Evolutionary conservation across 1,140 invertebrate species (phyloP).

Genomic region (Dreissena rostriformis): DNA sequence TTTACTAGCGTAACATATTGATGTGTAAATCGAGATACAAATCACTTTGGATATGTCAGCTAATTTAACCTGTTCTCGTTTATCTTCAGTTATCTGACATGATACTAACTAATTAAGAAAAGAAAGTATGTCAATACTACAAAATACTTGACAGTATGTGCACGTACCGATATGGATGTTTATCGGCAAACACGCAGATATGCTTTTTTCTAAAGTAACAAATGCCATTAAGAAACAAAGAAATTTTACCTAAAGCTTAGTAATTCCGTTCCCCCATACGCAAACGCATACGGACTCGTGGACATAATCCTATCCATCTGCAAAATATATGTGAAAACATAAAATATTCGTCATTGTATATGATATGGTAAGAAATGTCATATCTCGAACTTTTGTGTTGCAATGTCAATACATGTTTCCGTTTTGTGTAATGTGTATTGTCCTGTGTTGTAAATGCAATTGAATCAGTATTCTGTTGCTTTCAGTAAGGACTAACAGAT

Average conservation of each 20-base stretch:
- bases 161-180: not conserved
- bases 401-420: no score
- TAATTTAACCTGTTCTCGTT: no score
- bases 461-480: no score
- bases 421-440: no score
- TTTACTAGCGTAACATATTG: not conserved
- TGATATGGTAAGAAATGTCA: not conserved
- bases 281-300: conserved; percentile 18
- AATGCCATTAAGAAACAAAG: not conserved
- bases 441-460: no score
- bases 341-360: not conserved
- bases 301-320: conserved; percentile 43
- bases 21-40: not conserved
- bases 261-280: conserved; percentile 28
- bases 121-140: not conserved
- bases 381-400: not conserved
- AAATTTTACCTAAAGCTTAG: conserved; percentile 26
- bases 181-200: no score
- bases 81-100: no score
- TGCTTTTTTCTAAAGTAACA: not conserved
- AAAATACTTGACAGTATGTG: not conserved
- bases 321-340: not conserved
- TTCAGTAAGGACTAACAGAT: no score
- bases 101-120: no score
- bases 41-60: not conserved